phyloP scores from a whole-genome alignment of 1,140 invertebrate genomes.

The Chionoecetes opilio region DNA sequence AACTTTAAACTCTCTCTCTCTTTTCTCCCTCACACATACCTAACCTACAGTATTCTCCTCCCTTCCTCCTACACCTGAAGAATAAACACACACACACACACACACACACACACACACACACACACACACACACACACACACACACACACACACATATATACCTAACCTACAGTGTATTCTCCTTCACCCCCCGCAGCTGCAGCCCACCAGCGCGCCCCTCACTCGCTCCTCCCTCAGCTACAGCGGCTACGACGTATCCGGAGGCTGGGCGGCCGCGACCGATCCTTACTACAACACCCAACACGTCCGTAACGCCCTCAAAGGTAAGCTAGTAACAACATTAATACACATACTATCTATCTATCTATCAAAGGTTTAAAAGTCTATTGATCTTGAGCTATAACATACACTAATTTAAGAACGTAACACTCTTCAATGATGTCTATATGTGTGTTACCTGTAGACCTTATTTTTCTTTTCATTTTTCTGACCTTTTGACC shows the following conservation, averaged over 20 bases:
- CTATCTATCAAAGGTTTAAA: too few species aligned
- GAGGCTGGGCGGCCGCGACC: conserved; percentile 27
- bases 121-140: not conserved
- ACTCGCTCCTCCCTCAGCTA: conserved; percentile 31
- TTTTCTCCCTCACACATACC: not conserved
- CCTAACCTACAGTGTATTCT: not conserved
- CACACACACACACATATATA: not conserved
- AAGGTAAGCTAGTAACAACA: not conserved
- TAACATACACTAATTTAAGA: too few species aligned
- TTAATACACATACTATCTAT: too few species aligned
- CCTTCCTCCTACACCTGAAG: too few species aligned
- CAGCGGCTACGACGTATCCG: conserved; percentile 47
- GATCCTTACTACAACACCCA: conserved; percentile 16
- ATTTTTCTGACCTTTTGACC: not conserved
- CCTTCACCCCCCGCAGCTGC: conserved; percentile 30
- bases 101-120: not conserved
- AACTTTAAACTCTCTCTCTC: too few species aligned
- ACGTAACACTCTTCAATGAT: too few species aligned
- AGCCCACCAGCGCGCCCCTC: not conserved
- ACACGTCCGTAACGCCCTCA: conserved; percentile 54
- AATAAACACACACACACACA: not conserved
- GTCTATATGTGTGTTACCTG: too few species aligned
- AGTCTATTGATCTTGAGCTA: too few species aligned
- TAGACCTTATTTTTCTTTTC: not conserved
- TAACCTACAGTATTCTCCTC: too few species aligned